Evolutionary conservation across 1,140 invertebrate genomes (phyloP).

Genomic region (Leucophenga varia): DNA sequence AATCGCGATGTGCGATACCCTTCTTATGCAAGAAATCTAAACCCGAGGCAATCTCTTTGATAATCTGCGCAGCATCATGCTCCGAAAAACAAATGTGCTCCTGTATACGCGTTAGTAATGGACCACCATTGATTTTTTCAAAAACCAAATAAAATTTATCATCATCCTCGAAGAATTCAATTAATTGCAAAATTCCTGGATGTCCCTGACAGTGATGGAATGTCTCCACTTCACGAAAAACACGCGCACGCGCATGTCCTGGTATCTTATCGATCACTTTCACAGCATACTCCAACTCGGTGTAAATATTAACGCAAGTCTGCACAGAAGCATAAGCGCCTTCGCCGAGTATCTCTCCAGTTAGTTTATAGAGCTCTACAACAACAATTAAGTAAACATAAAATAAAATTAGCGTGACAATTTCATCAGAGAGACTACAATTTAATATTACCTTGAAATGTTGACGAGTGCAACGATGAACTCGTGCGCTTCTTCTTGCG

Average conservation of each 20-base stretch:
- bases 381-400: no score
- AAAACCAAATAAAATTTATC: slow-evolving; percentile 97
- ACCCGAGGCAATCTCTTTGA: slow-evolving; percentile 91
- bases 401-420: no score
- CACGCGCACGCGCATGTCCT: slow-evolving; percentile 85
- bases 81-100: slow-evolving; percentile 91
- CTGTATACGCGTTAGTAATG: slow-evolving; percentile 88
- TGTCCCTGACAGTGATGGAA: slow-evolving; percentile 97
- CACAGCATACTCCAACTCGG: slow-evolving; percentile 91
- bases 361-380: slow-evolving; percentile 90
- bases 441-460: slow-evolving; percentile 75
- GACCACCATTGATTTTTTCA: slow-evolving; percentile 94
- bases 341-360: slow-evolving; percentile 91
- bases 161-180: slow-evolving; percentile 96
- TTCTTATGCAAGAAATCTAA: slow-evolving; percentile 92
- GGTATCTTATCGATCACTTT: slow-evolving; percentile 97
- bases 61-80: slow-evolving; percentile 89
- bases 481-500: slow-evolving; percentile 86
- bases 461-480: slow-evolving; percentile 77
- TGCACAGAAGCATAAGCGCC: slow-evolving; percentile 96
- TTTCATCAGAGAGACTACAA: no score
- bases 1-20: slow-evolving; percentile 89
- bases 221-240: slow-evolving; percentile 97
- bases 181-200: slow-evolving; percentile 94
- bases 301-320: slow-evolving; percentile 88